Percentiles rank a stretch among this genome's conserved stretches.
Evolutionary conservation across 2,113 vertebrate species (phyloP).

Genomic region (Oryzias woworae): DNA sequence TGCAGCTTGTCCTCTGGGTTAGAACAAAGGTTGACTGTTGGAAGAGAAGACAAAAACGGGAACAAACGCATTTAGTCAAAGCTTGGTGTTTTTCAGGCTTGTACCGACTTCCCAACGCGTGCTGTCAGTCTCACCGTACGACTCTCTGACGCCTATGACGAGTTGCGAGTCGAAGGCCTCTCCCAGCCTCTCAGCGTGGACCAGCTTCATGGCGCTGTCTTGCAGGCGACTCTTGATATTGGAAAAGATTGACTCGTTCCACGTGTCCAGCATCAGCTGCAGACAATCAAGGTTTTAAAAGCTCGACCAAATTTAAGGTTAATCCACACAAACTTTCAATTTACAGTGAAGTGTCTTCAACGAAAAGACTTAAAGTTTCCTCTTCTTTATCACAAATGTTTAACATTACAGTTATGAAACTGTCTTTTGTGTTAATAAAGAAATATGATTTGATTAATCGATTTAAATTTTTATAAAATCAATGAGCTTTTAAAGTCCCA

Average conservation of each 20-base stretch:
- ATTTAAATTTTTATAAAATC: too few relatives aligned
- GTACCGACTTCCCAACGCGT: background rate
- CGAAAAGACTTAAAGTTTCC: too few relatives aligned
- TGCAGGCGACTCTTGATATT: constrained; percentile 97
- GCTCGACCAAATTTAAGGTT: too few relatives aligned
- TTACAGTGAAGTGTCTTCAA: too few relatives aligned
- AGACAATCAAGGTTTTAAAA: background rate
- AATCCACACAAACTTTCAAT: too few relatives aligned
- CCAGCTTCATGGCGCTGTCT: constrained; percentile 97
- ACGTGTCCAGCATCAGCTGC: constrained; percentile 96
- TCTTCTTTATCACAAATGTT: too few relatives aligned
- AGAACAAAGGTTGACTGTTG: constrained; percentile 93
- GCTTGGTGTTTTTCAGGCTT: background rate
- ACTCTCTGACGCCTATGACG: constrained; percentile 95
- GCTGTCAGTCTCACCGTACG: constrained; percentile 81
- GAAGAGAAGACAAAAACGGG: background rate
- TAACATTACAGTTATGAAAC: too few relatives aligned
- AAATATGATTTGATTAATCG: too few relatives aligned
- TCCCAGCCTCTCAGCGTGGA: constrained; percentile 92
- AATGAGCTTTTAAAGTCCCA: too few relatives aligned
- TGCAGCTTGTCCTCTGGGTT: constrained; percentile 98
- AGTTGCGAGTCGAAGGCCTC: constrained; percentile 98
- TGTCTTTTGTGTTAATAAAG: too few relatives aligned
- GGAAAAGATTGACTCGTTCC: constrained; percentile 99
- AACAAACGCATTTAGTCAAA: background rate